Percentiles rank a stretch among this genome's conserved stretches.
Evolutionary conservation across 1,140 invertebrate genomes (phyloP).

Genomic region (Lasioglossum baleicum): DNA sequence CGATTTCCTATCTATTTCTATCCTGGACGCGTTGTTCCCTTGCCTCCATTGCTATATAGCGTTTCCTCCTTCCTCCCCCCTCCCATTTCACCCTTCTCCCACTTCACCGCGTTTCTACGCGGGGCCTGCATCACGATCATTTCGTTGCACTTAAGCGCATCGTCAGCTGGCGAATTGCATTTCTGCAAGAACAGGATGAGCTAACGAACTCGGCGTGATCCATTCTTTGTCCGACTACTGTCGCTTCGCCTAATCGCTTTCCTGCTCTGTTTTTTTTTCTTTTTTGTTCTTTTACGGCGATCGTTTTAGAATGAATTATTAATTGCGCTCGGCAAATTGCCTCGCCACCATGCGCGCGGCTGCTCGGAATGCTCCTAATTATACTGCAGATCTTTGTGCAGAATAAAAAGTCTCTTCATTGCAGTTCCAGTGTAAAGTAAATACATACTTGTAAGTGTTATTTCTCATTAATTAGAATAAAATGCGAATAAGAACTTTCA

Average conservation of each 20-base stretch:
- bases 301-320: conserved; percentile 39
- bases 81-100: not conserved
- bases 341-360: too few species aligned
- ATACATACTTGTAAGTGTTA: too few species aligned
- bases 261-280: not conserved
- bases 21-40: not conserved
- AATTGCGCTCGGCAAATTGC: conserved; percentile 29
- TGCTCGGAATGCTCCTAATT: too few species aligned
- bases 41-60: conserved; percentile 23
- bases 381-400: too few species aligned
- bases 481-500: too few species aligned
- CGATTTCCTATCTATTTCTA: conserved; percentile 12
- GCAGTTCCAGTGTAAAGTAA: too few species aligned
- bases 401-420: too few species aligned
- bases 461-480: too few species aligned
- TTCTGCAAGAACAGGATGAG: conserved; percentile 52
- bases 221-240: conserved; percentile 1
- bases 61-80: not conserved
- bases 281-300: conserved; percentile 15
- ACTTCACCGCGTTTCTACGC: conserved; percentile 4
- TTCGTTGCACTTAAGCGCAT: conserved; percentile 67
- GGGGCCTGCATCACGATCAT: conserved; percentile 52
- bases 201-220: conserved; percentile 56
- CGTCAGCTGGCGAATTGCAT: conserved; percentile 74
- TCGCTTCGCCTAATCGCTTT: not conserved